A percentile compares a stretch with the other conserved stretches of the same genome.
These are phyloP conservation scores for Orius insidiosus DNA, from an alignment of 1,140 invertebrate genomes.

Conservation along the genomic window DNA sequence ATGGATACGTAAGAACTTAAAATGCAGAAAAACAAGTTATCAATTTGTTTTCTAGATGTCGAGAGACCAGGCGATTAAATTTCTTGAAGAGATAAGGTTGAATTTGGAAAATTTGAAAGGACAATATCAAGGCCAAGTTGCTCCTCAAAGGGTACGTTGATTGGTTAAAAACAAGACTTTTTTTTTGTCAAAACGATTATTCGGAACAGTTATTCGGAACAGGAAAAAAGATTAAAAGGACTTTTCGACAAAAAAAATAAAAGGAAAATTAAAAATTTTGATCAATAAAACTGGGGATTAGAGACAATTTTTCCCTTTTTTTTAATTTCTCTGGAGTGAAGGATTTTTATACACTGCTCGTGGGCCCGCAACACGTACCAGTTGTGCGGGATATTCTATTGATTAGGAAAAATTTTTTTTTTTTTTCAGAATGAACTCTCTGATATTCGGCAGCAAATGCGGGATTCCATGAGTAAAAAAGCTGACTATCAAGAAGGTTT, in stretches of 20 bases:
- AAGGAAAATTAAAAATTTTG: too few relatives aligned
- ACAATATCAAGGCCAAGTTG: constrained; percentile 28
- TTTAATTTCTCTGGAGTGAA: too few relatives aligned
- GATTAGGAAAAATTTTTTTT: too few relatives aligned
- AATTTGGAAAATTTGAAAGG: constrained; percentile 45
- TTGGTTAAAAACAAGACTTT: constrained; percentile 23
- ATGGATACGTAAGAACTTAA: constrained; percentile 39
- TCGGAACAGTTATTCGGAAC: too few relatives aligned
- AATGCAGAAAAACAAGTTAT: constrained; percentile 3
- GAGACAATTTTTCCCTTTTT: too few relatives aligned
- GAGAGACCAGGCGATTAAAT: constrained; percentile 48
- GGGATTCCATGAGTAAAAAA: constrained; percentile 8
- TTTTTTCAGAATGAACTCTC: constrained; percentile 1
- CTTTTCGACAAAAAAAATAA: too few relatives aligned
- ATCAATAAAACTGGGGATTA: too few relatives aligned
- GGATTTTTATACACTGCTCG: too few relatives aligned
- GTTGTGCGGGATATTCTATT: too few relatives aligned
- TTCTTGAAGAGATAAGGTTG: constrained; percentile 50
- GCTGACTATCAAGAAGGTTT: constrained; percentile 3
- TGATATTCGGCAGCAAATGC: constrained; percentile 9
- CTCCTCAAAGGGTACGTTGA: constrained; percentile 26
- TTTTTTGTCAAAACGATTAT: not conserved
- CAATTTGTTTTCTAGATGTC: constrained; percentile 36
- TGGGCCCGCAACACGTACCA: too few relatives aligned
- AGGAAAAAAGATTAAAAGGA: too few relatives aligned